Conservation (phyloP, 2,797 vertebrate genomes). For the Fratercula arctica region DNA sequence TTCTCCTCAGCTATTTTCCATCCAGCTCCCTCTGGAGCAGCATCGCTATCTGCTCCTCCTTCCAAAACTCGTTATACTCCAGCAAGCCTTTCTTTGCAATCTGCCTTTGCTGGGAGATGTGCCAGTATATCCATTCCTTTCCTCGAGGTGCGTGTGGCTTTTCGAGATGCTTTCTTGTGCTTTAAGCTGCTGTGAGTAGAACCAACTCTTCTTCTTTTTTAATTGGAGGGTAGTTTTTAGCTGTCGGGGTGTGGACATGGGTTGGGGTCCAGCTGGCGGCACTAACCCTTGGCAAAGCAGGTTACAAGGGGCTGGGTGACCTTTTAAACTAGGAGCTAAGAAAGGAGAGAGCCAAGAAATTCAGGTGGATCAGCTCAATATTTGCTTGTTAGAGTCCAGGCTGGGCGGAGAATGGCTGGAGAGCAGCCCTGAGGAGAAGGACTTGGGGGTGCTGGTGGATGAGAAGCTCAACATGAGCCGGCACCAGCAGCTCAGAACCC, state of each 20-base stretch:
- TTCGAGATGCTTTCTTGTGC: background rate
- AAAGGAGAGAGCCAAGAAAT: background rate
- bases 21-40: background rate
- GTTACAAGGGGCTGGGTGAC: background rate
- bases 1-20: background rate
- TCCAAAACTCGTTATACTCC: background rate
- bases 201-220: background rate
- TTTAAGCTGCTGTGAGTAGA: background rate
- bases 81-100: background rate
- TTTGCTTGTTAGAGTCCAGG: background rate
- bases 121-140: background rate
- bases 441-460: too few relatives aligned
- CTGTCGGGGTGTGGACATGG: accelerated
- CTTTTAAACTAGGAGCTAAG: background rate
- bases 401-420: too few relatives aligned
- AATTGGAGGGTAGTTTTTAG: background rate
- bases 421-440: too few relatives aligned
- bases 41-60: background rate
- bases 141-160: background rate
- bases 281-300: background rate
- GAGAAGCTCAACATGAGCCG: too few relatives aligned
- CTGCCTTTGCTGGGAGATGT: background rate
- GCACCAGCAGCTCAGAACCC: too few relatives aligned
- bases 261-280: background rate
- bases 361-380: background rate